Evolutionary conservation across 2,797 vertebrate species (phyloP), one percentile per base, ranked within the genome.

Genomic region (Eurystomus glaucurus): DNA sequence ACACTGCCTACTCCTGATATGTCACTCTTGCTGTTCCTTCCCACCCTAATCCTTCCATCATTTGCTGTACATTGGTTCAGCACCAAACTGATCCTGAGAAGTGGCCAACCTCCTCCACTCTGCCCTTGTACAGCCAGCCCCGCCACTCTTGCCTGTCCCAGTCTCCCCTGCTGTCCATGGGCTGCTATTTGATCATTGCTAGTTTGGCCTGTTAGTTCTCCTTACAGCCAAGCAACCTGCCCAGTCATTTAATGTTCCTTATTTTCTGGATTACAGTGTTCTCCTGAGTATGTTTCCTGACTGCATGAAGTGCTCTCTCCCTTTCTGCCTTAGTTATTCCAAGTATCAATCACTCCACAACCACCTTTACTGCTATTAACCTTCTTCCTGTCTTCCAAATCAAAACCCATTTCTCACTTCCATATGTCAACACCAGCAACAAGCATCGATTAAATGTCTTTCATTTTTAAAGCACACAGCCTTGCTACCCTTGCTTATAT

Each of bases 331-430:
- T 74, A 88, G 71, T 95, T 94, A 88, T 72, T 95, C 62, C 41
- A 93, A 84, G 80, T 97, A 98, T 96, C 98, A 98, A 97, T 98
- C 98, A 98, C 95, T 95, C 96, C 83, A 89, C 98, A 98, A 98
- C 97, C 95, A 98, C 97, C 97, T 98, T 97, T 97, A 94, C 96
- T 96, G 88, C 96, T 70, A 78, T 98, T 98, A 98, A 98, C 98
- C 96, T 98, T 97, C 97, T 97, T 98, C 98, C 97, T 97, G 96
- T 98, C 97, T 98, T 97, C 97, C 96, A 93, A 98, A 98, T 98
- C 97, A 97, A 98, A 98, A 97, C 94, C 88, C 92, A 98, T 98
- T 98, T 98, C 97, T 98, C 97, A 98, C 98, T 98, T 98, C 94
- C 98, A 97, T 97, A 98, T 98, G 97, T 98, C 98, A 96, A 96